Conservation (phyloP, 2,113 vertebrate species). For the Vulpes lagopus region DNA sequence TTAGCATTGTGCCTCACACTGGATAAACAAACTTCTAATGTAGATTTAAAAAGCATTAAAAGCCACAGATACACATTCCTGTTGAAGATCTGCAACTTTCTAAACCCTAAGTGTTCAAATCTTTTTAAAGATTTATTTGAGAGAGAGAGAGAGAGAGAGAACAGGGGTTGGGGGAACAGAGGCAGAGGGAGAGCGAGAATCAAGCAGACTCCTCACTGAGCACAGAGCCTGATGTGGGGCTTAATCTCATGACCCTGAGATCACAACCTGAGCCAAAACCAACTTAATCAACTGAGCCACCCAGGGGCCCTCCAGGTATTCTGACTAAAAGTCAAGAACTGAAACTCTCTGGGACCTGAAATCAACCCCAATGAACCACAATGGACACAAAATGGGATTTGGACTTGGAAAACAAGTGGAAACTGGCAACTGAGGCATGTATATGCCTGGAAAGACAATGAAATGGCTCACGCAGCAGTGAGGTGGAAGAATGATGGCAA, state of each 20-base stretch:
- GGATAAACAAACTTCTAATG: neutral
- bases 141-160: neutral
- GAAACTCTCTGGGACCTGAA: neutral
- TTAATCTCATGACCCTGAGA: neutral
- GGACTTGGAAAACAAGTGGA: neutral
- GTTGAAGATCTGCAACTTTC: neutral
- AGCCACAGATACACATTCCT: neutral
- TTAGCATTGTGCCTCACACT: neutral
- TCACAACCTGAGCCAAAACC: neutral
- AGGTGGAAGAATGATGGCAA: neutral
- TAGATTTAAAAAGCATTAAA: neutral
- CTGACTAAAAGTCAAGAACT: neutral
- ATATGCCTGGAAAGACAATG: rapidly evolving
- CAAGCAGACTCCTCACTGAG: neutral
- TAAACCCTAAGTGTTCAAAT: neutral
- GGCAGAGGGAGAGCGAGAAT: neutral
- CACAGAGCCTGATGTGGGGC: neutral
- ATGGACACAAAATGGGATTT: neutral
- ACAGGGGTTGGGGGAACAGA: neutral
- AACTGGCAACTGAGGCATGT: neutral
- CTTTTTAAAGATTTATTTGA: neutral
- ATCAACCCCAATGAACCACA: neutral
- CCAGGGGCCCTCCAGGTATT: neutral
- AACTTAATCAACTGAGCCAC: neutral
- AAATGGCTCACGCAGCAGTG: neutral